Evolutionary conservation across 2,797 vertebrate species (phyloP), one percentile per base, ranked within the genome.

Genomic region (Podarcis siculus): DNA sequence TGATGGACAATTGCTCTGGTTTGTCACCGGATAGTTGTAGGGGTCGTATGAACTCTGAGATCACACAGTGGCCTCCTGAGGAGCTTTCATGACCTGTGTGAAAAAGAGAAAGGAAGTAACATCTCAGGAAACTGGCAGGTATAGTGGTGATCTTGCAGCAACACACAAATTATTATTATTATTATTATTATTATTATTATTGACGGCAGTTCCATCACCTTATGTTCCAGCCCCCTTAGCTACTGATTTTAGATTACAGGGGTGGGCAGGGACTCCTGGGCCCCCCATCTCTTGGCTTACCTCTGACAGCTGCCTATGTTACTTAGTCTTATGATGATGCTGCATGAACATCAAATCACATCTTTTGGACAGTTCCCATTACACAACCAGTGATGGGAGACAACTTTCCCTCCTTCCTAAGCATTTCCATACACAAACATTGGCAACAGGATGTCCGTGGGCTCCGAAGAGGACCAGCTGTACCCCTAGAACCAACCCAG

Each of bases 21-120:
- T 98, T 98, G 94, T 98, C 98, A 92, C 97, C 96, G 19, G 97
- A 97, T 79, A 98, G 96, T 17, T 98, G 98, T 71, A 98, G 97
- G 72, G 98, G 98, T 90, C 97, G 97, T 91, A 98, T 98, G 82
- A 98, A 98, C 93, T 99, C 99, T 0, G 98, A 97, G 82, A 98
- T 98, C 96, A 98, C 97, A 91, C 98, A 96, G 94, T 95, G 97
- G 93, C 97, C 97, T 90, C 98, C 96, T 5, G 94, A n/a, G 30
- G 98, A 90, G 87, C 97, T 97, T 90, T 99, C 98, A 94, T 97
- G 98, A 96, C 98, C 99, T 99, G 96, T 35, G 80, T 85, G 37
- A 0, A 1, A 83, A 64, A 4, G 45, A 45, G 88, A 19, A n/a
- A 55, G 17, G 35, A 27, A 10, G 23, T 0, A 72, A 66, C 21